Conservation (phyloP, 1,140 invertebrate genomes). For the Ceratina australensis region DNA sequence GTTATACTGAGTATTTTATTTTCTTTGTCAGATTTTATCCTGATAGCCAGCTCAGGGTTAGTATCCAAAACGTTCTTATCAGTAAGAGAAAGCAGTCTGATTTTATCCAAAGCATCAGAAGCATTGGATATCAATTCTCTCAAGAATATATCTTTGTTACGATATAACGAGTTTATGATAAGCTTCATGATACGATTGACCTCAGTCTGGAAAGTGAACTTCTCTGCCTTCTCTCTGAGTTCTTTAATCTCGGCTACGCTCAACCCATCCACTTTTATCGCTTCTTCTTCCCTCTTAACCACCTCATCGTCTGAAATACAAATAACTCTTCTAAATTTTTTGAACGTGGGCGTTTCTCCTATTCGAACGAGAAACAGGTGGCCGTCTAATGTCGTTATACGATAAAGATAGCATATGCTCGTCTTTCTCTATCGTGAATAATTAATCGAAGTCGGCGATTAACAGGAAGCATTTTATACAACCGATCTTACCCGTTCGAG, state of each 20-base stretch:
- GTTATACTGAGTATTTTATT: constrained; percentile 95
- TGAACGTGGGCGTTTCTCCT: neutral
- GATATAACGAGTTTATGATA: constrained; percentile 98
- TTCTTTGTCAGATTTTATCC: constrained; percentile 98
- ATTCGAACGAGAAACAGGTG: neutral
- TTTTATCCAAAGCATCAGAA: constrained; percentile 97
- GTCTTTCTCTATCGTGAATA: neutral
- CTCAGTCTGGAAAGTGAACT: constrained; percentile 96
- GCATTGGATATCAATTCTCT: constrained; percentile 98
- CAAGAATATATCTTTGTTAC: constrained; percentile 99
- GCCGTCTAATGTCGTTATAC: neutral
- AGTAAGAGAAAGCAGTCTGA: constrained; percentile 94
- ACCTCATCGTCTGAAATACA: constrained; percentile 86
- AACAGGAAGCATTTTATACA: neutral
- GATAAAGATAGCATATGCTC: neutral
- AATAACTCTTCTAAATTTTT: neutral
- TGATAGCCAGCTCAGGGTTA: constrained; percentile 92
- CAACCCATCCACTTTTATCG: constrained; percentile 97
- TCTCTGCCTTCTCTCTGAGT: constrained; percentile 94
- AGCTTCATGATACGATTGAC: constrained; percentile 99
- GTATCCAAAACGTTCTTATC: constrained; percentile 88
- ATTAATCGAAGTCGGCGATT: neutral
- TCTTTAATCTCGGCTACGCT: constrained; percentile 97
- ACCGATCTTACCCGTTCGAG: constrained; percentile 86
- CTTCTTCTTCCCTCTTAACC: constrained; percentile 94